Base-by-base conservation (phyloP, 2,888 invertebrate species). In the Lottia scabra region DNA sequence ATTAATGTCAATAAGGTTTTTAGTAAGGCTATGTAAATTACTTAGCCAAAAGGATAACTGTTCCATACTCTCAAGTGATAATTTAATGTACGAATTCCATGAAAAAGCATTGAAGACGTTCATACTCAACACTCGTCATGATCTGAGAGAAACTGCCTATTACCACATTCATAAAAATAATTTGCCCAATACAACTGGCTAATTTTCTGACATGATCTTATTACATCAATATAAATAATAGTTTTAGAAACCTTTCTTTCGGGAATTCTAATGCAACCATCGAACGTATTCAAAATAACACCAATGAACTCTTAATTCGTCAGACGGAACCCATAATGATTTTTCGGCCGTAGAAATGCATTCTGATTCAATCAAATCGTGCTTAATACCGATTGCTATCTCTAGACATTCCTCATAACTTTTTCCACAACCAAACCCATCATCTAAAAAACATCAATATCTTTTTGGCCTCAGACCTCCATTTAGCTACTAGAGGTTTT, bases 401-500 rank as follows among this genome's bases (percentile, higher is more conserved):
- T n/a, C 15, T 4, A 5, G 15, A 56, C 16, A 4, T n/a, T 12
- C 48, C n/a, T 10, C 48, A 15, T 10, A 15, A 48, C n/a, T n/a
- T 15, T 48, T 15, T 3, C 0, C 15, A 10, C 16, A n/a, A n/a
- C 48, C 48, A 48, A 48, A 48, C n/a, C 48, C 48, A 48, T 48
- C 48, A n/a, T 48, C 48, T 2, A 48, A 48, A n/a, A 48, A n/a
- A 48, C 48, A 48, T 75, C 46, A 75, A 27, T 3, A 71, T 48
- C 16, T 13, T n/a, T 48, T 72, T 71, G 6, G 74, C 75, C 27
- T 77, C 76, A 63, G 63, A 46, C 48, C 73, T 45, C 73, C 76
- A 75, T 63, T 73, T 75, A 23, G 65, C 44, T 16, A 75, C 38
- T n/a, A 71, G 64, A 26, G 67, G 67, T 19, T 72, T 27, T 19